Percentiles rank a stretch among this genome's conserved stretches.
These are phyloP conservation scores for Morone saxatilis DNA, from an alignment of 2,113 vertebrate species.

Conservation along the genomic window DNA sequence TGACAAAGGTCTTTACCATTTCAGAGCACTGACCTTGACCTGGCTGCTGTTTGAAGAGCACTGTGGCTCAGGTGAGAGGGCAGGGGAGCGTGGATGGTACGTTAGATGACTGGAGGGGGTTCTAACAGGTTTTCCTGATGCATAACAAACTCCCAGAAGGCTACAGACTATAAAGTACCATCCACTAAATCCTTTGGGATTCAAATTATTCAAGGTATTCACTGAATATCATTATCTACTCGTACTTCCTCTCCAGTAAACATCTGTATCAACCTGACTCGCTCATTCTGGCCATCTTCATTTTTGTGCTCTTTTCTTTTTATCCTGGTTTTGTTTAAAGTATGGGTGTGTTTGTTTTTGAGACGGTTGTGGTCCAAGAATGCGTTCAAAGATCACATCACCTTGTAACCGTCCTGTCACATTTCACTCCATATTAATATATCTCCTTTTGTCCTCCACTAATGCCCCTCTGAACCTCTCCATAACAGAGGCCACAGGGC, in stretches of 20 bases:
- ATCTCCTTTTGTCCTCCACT: slow-evolving; percentile 1
- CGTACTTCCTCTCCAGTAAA: neutral
- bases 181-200: slow-evolving; percentile 28
- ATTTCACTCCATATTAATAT: neutral
- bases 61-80: slow-evolving; percentile 33
- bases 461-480: neutral
- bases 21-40: slow-evolving; percentile 61
- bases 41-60: slow-evolving; percentile 59
- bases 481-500: slow-evolving; percentile 4
- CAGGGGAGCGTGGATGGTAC: neutral
- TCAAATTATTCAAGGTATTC: slow-evolving; percentile 29
- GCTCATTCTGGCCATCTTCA: neutral
- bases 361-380: neutral
- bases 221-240: slow-evolving; percentile 40
- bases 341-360: neutral
- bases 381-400: neutral
- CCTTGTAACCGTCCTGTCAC: neutral
- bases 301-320: neutral
- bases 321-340: neutral
- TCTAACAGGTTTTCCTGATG: slow-evolving; percentile 46
- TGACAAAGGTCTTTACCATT: slow-evolving; percentile 43
- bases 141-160: slow-evolving; percentile 51
- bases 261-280: neutral
- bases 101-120: slow-evolving; percentile 20
- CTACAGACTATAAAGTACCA: neutral